Conservation (phyloP, 2,888 invertebrate genomes). For the Stenurella melanura region DNA sequence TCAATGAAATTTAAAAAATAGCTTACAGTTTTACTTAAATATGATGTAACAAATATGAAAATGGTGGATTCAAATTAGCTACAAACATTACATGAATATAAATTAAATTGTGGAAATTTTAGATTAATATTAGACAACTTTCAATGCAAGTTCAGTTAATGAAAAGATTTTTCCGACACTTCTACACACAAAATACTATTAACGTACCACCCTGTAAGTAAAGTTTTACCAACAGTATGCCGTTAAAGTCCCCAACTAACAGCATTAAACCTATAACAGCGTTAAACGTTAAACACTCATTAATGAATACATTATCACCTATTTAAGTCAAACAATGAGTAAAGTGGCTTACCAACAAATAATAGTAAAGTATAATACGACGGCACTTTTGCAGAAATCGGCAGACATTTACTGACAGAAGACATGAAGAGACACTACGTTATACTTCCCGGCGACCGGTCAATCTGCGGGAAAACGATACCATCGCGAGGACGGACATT, state of each 20-base stretch:
- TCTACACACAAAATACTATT: background rate
- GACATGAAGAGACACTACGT: background rate
- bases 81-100: too few relatives aligned
- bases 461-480: conserved; percentile 40
- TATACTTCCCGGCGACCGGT: conserved; percentile 24
- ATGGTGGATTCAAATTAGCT: too few relatives aligned
- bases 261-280: background rate
- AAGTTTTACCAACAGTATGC: background rate
- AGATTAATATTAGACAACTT: too few relatives aligned
- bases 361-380: conserved; percentile 38
- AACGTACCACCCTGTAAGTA: background rate
- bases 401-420: background rate
- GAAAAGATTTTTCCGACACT: too few relatives aligned
- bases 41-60: too few relatives aligned
- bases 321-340: conserved; percentile 10
- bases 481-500: conserved; percentile 51
- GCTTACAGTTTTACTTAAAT: too few relatives aligned
- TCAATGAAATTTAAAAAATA: too few relatives aligned
- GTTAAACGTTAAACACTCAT: background rate
- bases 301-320: conserved; percentile 1
- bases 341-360: conserved; percentile 41
- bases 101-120: too few relatives aligned
- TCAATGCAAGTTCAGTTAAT: too few relatives aligned
- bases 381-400: background rate
- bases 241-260: background rate